Base-by-base conservation (phyloP, 2,113 vertebrate genomes). In the Picathartes gymnocephalus region DNA sequence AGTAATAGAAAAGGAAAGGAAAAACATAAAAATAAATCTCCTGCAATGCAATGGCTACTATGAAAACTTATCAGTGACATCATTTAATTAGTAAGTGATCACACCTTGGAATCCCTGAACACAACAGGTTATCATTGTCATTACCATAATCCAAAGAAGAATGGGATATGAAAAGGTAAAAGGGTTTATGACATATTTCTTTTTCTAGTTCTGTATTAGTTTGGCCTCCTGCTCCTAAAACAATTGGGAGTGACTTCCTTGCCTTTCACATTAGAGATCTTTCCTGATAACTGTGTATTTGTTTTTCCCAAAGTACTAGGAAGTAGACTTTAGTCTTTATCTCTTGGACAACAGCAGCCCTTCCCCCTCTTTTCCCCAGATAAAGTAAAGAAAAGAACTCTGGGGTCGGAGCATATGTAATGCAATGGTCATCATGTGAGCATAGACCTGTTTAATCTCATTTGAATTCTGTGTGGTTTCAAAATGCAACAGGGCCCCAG, bases 191-290 rank as follows among this genome's bases (percentile, higher is more conserved):
- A 37, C 84, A 10, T 31, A 48, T 58, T 81, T 86, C 20, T 87
- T 19, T 90, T 21, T 15, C 69, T 57, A 53, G 7, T 42, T 50
- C 27, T 56, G 17, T 66, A 35, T 83, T 70, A 88, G 19, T 81
- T 79, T 51, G 13, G 48, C 72, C 76, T 92, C 25, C 2, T 81
- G 42, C 15, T 90, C 37, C 61, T 92, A 42, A 88, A 95, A 96
- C 88, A 95, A 85, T 81, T 95, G 93, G 87, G 88, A 96, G 93
- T 88, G 91, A 96, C 91, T 96, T 96, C 95, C 93, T 96, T 86
- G 91, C 85, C 70, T 95, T 92, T 61, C 69, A 88, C 76, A 21
- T 53, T 51, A 83, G 76, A 92, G 77, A 93, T 96, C 92, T 92
- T 88, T 93, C 76, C 72, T 90, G 96, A 96, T 95, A 95, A 85